A percentile compares a stretch with the other conserved stretches of the same genome.
These are phyloP conservation scores for Drosophila setifemur DNA, from an alignment of 1,140 invertebrate species.

Conservation along the genomic window DNA sequence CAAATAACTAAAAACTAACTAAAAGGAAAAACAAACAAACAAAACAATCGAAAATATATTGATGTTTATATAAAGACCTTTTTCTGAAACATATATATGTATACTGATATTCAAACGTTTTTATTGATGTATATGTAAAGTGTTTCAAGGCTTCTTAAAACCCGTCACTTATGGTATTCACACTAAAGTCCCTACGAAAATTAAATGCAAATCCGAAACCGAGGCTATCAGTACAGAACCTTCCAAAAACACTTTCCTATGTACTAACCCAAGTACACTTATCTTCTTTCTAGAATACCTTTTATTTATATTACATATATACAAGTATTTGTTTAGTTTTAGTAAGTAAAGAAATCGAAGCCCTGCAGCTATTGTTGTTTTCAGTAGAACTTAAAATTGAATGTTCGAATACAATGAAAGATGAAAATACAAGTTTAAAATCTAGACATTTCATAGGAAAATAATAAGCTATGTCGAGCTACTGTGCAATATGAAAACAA, in stretches of 20 bases:
- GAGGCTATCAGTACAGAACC: conserved; percentile 79
- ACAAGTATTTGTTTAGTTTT: conserved; percentile 16
- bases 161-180: conserved; percentile 61
- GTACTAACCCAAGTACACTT: conserved; percentile 17
- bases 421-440: neutral
- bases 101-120: conserved; percentile 35
- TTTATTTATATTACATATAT: conserved; percentile 13
- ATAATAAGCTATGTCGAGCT: conserved; percentile 51
- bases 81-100: conserved; percentile 56
- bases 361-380: conserved; percentile 60
- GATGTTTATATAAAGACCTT: conserved; percentile 49
- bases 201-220: conserved; percentile 39
- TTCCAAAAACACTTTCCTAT: conserved; percentile 56
- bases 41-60: conserved; percentile 21
- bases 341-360: conserved; percentile 38
- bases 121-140: conserved; percentile 57
- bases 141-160: conserved; percentile 63
- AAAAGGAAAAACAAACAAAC: conserved; percentile 13
- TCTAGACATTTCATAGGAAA: conserved; percentile 9
- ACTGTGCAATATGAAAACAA: conserved; percentile 41
- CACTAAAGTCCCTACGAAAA: conserved; percentile 25
- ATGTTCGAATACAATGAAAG: conserved; percentile 2
- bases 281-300: conserved; percentile 30
- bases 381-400: conserved; percentile 7
- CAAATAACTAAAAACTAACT: conserved; percentile 8